Conservation (phyloP, 1,140 invertebrate genomes). For the Drosophila nannoptera region DNA sequence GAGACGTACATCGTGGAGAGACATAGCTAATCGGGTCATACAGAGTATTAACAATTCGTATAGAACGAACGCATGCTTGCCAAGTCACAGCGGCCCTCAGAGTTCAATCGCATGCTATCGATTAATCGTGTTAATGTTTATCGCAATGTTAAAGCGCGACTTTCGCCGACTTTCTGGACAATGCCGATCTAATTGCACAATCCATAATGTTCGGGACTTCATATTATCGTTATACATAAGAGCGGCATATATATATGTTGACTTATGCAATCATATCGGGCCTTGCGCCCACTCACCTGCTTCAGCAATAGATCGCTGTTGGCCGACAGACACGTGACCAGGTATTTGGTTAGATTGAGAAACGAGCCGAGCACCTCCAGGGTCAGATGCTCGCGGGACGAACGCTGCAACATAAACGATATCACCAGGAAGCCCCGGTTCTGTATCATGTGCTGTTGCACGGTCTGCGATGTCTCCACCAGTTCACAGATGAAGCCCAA, state of each 20-base stretch:
- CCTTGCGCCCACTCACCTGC: conserved; percentile 83
- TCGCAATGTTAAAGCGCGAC: conserved; percentile 29
- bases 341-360: conserved; percentile 96
- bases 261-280: conserved; percentile 2
- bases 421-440: conserved; percentile 98
- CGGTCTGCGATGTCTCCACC: conserved; percentile 96
- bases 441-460: conserved; percentile 98
- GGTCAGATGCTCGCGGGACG: conserved; percentile 95
- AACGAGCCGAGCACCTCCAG: conserved; percentile 95
- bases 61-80: conserved; percentile 35
- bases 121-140: conserved; percentile 34
- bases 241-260: conserved; percentile 8
- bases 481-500: conserved; percentile 98
- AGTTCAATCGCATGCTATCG: conserved; percentile 43
- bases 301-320: conserved; percentile 97
- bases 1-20: conserved; percentile 2
- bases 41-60: conserved; percentile 9
- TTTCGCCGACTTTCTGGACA: not conserved
- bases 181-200: not conserved
- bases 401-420: conserved; percentile 96
- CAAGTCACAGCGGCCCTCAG: conserved; percentile 36
- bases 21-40: conserved; percentile 4
- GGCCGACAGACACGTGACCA: conserved; percentile 94
- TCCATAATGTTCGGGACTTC: not conserved
- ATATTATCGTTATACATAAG: conserved; percentile 21